A percentile compares a stretch with the other conserved stretches of the same genome.
Evolutionary conservation across 1,140 invertebrate genomes (phyloP).

Genomic region (Monochamus saltuarius): DNA sequence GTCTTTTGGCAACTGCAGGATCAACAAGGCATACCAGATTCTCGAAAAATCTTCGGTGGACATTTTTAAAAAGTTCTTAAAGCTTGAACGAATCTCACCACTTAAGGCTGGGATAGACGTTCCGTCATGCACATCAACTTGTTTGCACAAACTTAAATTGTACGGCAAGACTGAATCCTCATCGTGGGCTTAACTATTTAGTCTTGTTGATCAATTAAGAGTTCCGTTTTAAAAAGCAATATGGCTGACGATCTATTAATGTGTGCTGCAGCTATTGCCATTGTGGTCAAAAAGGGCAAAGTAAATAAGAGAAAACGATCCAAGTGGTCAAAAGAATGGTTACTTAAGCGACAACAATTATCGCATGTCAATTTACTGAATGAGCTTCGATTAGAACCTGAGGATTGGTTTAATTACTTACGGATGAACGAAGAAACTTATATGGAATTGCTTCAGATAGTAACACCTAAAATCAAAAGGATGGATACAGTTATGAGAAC

Average conservation of each 20-base stretch:
- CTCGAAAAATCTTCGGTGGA: too few species aligned
- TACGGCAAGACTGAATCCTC: slow-evolving; percentile 10
- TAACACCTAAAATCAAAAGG: slow-evolving; percentile 41
- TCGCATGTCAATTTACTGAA: too few species aligned
- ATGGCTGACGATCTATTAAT: slow-evolving; percentile 11
- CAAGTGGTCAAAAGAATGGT: slow-evolving; percentile 16
- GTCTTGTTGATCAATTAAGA: too few species aligned
- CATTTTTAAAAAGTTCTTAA: too few species aligned
- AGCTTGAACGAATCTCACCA: too few species aligned
- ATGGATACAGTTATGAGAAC: slow-evolving; percentile 41
- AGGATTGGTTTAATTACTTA: too few species aligned
- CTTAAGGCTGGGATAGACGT: slow-evolving; percentile 9
- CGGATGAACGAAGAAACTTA: slow-evolving; percentile 35
- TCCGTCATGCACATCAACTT: too few species aligned
- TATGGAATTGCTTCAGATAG: slow-evolving; percentile 33
- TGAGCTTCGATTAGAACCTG: too few species aligned
- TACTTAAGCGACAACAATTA: slow-evolving; percentile 28
- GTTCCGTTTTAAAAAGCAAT: too few species aligned
- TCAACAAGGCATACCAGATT: too few species aligned
- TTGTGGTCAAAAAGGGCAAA: slow-evolving; percentile 8
- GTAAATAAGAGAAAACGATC: slow-evolving; percentile 9
- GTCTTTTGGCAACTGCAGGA: too few species aligned
- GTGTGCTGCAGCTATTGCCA: slow-evolving; percentile 6
- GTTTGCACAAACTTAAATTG: slow-evolving; percentile 5
- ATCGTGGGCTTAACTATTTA: slow-evolving; percentile 8